phyloP scores from a whole-genome alignment of 2,888 invertebrate species.

The Idaea dimidiata region DNA sequence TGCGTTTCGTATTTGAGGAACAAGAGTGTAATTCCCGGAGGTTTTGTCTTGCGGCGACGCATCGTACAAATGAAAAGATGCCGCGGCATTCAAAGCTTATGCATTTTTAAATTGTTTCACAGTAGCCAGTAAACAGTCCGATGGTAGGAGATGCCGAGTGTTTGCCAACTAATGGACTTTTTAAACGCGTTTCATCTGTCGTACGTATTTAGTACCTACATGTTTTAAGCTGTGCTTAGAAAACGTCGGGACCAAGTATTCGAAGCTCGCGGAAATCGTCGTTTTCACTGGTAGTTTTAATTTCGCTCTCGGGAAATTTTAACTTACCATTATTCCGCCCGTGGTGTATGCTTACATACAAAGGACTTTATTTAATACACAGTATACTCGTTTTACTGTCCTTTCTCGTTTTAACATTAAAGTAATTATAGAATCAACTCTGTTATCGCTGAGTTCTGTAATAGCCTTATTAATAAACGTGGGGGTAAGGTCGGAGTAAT shows the following conservation, averaged over 20 bases:
- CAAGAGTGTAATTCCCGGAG: constrained; percentile 73
- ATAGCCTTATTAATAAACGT: no score
- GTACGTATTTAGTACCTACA: constrained; percentile 28
- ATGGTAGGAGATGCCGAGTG: constrained; percentile 40
- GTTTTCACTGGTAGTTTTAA: constrained; percentile 49
- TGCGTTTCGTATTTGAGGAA: constrained; percentile 67
- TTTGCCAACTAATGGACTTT: constrained; percentile 52
- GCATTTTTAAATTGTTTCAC: constrained; percentile 65
- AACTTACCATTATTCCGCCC: constrained; percentile 32
- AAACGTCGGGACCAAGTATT: constrained; percentile 36
- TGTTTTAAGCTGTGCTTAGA: constrained; percentile 23
- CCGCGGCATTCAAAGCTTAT: constrained; percentile 62
- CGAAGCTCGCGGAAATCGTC: constrained; percentile 50
- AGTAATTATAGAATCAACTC: no score
- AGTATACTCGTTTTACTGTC: no score
- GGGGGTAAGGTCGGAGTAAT: no score
- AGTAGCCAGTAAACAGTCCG: constrained; percentile 47
- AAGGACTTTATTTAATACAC: neutral
- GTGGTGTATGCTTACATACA: constrained; percentile 8
- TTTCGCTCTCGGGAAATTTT: constrained; percentile 45
- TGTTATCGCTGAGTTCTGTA: no score
- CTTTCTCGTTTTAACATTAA: no score
- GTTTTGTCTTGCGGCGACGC: constrained; percentile 73
- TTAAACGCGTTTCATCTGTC: constrained; percentile 45
- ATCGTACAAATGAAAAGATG: constrained; percentile 71